Evolutionary conservation across 1,140 invertebrate genomes (phyloP).

Genomic region (Leptinotarsa undecemlineata): DNA sequence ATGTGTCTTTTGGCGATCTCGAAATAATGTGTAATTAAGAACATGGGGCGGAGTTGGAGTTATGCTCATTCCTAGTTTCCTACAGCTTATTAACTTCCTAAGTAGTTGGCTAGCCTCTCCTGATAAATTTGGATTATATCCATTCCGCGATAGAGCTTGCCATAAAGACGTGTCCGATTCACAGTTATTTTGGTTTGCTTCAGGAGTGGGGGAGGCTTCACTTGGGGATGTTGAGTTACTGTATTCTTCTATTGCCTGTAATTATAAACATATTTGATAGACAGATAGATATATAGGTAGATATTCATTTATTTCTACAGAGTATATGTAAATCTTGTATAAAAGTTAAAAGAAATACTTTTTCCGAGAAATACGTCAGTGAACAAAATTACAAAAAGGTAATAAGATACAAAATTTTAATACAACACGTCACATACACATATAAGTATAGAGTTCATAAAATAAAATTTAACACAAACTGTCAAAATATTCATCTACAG

Average conservation of each 20-base stretch:
- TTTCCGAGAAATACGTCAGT: no score
- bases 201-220: slow-evolving; percentile 46
- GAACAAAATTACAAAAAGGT: no score
- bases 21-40: slow-evolving; percentile 36
- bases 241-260: slow-evolving; percentile 48
- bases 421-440: no score
- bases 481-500: no score
- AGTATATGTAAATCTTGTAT: no score
- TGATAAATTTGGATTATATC: slow-evolving; percentile 44
- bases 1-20: slow-evolving; percentile 23
- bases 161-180: slow-evolving; percentile 40
- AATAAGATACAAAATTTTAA: no score
- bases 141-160: slow-evolving; percentile 46
- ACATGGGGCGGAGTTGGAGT: slow-evolving; percentile 57
- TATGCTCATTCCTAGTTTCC: slow-evolving; percentile 68
- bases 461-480: no score
- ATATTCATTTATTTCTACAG: no score
- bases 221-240: slow-evolving; percentile 51
- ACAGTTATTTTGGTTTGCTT: slow-evolving; percentile 21
- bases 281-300: no score
- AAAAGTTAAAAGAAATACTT: no score
- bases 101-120: slow-evolving; percentile 74
- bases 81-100: slow-evolving; percentile 72
- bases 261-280: background rate
- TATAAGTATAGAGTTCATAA: no score